Conservation (phyloP, 2,113 vertebrate genomes). For the Chrysemys picta region DNA sequence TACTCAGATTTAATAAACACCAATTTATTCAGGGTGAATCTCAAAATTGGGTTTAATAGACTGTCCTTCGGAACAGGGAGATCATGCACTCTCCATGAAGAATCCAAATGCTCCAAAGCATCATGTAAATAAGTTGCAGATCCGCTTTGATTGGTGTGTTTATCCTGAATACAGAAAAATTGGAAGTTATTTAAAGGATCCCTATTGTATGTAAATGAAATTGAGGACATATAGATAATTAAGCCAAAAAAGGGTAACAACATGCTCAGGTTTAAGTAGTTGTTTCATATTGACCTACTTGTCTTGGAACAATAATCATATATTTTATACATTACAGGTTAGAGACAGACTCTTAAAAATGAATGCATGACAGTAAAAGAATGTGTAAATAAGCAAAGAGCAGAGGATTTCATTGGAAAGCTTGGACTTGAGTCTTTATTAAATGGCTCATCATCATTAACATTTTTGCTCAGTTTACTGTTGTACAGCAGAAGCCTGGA, state of each 20-base stretch:
- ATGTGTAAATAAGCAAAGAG: background rate
- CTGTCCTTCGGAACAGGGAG: background rate
- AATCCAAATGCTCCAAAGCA: background rate
- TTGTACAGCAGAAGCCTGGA: background rate
- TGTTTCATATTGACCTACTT: background rate
- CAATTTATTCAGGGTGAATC: background rate
- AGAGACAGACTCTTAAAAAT: background rate
- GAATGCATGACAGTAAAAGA: background rate
- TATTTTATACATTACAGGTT: slow-evolving; percentile 13
- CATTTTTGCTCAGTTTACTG: background rate
- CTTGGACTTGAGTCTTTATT: background rate
- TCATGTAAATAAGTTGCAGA: background rate
- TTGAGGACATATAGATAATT: background rate
- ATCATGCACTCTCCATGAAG: fast-evolving
- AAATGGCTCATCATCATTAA: background rate
- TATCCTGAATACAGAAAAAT: background rate
- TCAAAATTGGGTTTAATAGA: fast-evolving
- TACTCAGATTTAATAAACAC: background rate
- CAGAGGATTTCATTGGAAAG: background rate
- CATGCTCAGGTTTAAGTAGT: background rate
- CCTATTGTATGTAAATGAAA: background rate
- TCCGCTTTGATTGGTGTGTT: background rate
- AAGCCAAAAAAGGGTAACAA: background rate
- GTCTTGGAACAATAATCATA: background rate
- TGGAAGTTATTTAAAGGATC: background rate